A percentile compares a stretch with the other conserved stretches of the same genome.
phyloP scores from a whole-genome alignment of 2,113 vertebrate species.

The Oryzias curvinotus region DNA sequence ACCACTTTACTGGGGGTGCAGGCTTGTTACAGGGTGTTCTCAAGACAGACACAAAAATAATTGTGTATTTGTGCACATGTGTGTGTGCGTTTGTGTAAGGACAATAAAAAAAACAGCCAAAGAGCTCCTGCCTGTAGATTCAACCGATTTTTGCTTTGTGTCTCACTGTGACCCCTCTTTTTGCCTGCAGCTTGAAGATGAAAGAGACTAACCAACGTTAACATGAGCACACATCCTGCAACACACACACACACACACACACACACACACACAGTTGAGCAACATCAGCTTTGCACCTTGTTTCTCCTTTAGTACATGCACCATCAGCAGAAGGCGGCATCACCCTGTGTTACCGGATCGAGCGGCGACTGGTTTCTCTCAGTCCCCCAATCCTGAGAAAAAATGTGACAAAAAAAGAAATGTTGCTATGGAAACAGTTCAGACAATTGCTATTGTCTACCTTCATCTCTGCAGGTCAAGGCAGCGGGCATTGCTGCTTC shows the following conservation, averaged over 20 bases:
- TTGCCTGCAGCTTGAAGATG: background rate
- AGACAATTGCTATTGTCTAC: constrained; percentile 61
- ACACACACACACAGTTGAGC: constrained; percentile 3
- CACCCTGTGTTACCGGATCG: constrained; percentile 28
- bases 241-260: no score
- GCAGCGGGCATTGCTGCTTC: constrained; percentile 33
- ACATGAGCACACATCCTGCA: no score
- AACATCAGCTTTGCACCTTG: constrained; percentile 7
- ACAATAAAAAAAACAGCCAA: no score
- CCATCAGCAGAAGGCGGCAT: constrained; percentile 25
- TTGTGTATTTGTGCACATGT: no score
- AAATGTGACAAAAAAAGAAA: constrained; percentile 2
- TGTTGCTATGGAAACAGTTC: constrained; percentile 67
- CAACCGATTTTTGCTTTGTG: constrained; percentile 21
- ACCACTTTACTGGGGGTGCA: background rate
- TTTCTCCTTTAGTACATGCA: constrained; percentile 12
- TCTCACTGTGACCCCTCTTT: constrained; percentile 20
- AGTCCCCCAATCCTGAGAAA: background rate
- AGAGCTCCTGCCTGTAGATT: no score
- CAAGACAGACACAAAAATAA: no score
- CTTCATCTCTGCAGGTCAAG: constrained; percentile 61
- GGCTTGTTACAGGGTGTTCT: background rate
- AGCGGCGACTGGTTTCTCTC: constrained; percentile 9
- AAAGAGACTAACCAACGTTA: background rate
- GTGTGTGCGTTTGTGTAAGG: no score